Percentiles rank a stretch among this genome's conserved stretches.
Evolutionary conservation across 2,888 invertebrate genomes (phyloP).

Genomic region (Agrotis ipsilon): DNA sequence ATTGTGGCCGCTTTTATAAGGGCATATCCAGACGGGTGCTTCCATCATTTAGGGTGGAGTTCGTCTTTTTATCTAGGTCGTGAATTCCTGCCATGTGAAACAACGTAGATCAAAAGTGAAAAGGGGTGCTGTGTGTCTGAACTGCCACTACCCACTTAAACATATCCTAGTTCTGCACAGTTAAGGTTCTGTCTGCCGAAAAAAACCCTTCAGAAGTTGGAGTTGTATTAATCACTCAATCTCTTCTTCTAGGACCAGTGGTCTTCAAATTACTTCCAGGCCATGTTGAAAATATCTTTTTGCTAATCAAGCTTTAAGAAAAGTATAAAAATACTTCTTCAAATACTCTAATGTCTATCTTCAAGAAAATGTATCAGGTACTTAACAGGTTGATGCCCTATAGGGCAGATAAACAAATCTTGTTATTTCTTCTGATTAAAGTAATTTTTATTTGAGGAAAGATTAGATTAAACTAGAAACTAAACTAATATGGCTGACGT

Average conservation of each 20-base stretch:
- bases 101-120: too few species aligned
- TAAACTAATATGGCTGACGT: conserved; percentile 3
- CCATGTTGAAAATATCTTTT: too few species aligned
- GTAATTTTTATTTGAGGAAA: not conserved
- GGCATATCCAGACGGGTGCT: too few species aligned
- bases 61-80: too few species aligned
- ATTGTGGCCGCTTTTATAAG: too few species aligned
- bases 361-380: not conserved
- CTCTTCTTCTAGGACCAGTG: too few species aligned
- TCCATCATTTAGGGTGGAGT: not conserved
- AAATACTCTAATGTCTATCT: not conserved
- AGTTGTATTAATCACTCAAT: too few species aligned
- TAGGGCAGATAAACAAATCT: not conserved
- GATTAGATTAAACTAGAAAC: conserved; percentile 27
- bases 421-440: conserved; percentile 2
- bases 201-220: not conserved
- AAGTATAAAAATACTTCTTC: not conserved
- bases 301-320: not conserved
- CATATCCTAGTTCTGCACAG: too few species aligned
- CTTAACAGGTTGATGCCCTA: not conserved
- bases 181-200: not conserved
- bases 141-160: not conserved
- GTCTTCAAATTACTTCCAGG: too few species aligned
- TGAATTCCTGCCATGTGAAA: not conserved
- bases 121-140: not conserved